These are phyloP conservation scores for Drosophila azteca DNA, from an alignment of 1,140 invertebrate genomes.

Conservation along the genomic window DNA sequence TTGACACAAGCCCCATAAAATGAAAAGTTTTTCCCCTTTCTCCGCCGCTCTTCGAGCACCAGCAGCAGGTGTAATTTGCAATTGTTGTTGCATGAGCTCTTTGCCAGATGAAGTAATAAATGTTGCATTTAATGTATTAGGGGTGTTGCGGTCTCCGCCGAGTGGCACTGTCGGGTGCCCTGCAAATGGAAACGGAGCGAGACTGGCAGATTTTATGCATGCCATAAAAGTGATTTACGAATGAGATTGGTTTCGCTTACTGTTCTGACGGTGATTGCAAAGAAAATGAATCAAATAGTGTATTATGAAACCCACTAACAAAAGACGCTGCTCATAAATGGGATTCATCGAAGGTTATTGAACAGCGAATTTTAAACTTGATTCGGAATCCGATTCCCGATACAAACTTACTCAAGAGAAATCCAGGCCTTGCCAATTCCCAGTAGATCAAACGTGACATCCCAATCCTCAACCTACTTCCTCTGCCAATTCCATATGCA, in stretches of 20 bases:
- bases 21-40: constrained; percentile 38
- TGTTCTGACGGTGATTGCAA: constrained; percentile 13
- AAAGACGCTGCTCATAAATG: too few species aligned
- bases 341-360: too few species aligned
- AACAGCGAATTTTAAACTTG: too few species aligned
- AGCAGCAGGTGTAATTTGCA: constrained; percentile 55
- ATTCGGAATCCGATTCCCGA: too few species aligned
- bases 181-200: constrained; percentile 38
- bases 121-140: constrained; percentile 79
- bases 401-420: too few species aligned
- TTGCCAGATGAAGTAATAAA: constrained; percentile 72
- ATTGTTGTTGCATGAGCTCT: constrained; percentile 33
- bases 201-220: constrained; percentile 41
- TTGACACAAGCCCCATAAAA: constrained; percentile 51
- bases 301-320: not conserved
- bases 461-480: too few species aligned
- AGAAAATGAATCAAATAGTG: constrained; percentile 6
- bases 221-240: constrained; percentile 52
- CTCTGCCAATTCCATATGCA: too few species aligned
- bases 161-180: not conserved
- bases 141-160: constrained; percentile 20
- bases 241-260: constrained; percentile 33
- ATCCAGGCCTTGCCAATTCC: too few species aligned
- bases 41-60: not conserved
- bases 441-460: too few species aligned